Evolutionary conservation across 2,113 vertebrate genomes (phyloP).

Genomic region (Anguilla rostrata): DNA sequence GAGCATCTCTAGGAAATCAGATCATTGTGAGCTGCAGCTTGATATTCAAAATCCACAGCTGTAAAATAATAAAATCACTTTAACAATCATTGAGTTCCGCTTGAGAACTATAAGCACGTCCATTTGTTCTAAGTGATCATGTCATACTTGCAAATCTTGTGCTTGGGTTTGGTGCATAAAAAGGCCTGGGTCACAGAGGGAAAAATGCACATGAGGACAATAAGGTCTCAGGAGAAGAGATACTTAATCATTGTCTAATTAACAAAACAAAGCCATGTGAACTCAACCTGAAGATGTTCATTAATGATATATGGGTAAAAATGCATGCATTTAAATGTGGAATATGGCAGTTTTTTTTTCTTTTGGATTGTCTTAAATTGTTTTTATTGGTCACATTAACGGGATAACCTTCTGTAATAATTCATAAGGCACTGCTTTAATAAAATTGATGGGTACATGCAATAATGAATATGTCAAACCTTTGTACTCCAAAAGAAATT

Average conservation of each 20-base stretch:
- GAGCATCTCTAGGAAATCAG: neutral
- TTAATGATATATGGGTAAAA: constrained; percentile 45
- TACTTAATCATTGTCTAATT: constrained; percentile 82
- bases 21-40: constrained; percentile 17
- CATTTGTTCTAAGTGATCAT: constrained; percentile 78
- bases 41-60: constrained; percentile 64
- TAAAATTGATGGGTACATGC: constrained; percentile 26
- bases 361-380: constrained; percentile 16
- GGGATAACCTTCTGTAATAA: constrained; percentile 20
- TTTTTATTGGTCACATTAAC: constrained; percentile 27
- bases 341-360: neutral
- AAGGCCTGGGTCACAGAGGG: constrained; percentile 68
- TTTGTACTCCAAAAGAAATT: constrained; percentile 10
- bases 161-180: constrained; percentile 72
- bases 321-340: neutral
- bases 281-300: constrained; percentile 74
- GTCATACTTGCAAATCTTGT: constrained; percentile 68
- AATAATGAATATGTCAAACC: constrained; percentile 24
- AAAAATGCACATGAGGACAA: constrained; percentile 66
- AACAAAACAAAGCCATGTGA: constrained; percentile 81
- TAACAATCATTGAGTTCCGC: constrained; percentile 82
- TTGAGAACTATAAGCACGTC: constrained; percentile 78
- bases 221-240: constrained; percentile 68
- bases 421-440: constrained; percentile 19
- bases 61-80: constrained; percentile 78